phyloP scores from a whole-genome alignment of 2,113 vertebrate genomes.

The Cynopterus brachyotis region DNA sequence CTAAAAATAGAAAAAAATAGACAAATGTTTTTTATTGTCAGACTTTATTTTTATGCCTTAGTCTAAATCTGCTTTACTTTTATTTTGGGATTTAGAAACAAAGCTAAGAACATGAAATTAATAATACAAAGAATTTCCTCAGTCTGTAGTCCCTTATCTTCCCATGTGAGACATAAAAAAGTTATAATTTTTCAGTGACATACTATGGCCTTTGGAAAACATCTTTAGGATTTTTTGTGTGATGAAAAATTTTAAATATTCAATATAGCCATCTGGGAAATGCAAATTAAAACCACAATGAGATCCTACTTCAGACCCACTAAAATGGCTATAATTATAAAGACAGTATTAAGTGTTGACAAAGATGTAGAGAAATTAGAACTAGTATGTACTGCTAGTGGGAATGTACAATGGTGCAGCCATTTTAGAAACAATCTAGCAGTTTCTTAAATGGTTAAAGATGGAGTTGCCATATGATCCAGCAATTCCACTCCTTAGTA shows the following conservation, averaged over 20 bases:
- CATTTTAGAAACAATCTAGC: background rate
- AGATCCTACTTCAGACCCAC: background rate
- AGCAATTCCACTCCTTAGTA: background rate
- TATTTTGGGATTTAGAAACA: conserved; percentile 4
- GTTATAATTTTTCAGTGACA: background rate
- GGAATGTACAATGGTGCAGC: background rate
- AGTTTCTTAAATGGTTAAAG: background rate
- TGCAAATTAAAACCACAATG: background rate
- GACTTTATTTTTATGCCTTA: background rate
- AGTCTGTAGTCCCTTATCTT: background rate
- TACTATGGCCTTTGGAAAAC: background rate
- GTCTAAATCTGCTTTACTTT: background rate
- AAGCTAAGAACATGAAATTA: background rate
- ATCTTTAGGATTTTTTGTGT: background rate
- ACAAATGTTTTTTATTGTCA: background rate
- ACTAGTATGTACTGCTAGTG: background rate
- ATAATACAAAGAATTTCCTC: background rate
- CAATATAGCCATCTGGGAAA: background rate
- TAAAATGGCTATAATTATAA: background rate
- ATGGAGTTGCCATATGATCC: background rate
- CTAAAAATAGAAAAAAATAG: background rate
- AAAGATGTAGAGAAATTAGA: background rate
- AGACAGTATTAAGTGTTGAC: background rate
- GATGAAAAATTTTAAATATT: background rate
- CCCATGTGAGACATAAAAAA: background rate